Percentiles rank a stretch among this genome's conserved stretches.
Conservation (phyloP, 1,140 invertebrate genomes). For the Ericerus pela region DNA sequence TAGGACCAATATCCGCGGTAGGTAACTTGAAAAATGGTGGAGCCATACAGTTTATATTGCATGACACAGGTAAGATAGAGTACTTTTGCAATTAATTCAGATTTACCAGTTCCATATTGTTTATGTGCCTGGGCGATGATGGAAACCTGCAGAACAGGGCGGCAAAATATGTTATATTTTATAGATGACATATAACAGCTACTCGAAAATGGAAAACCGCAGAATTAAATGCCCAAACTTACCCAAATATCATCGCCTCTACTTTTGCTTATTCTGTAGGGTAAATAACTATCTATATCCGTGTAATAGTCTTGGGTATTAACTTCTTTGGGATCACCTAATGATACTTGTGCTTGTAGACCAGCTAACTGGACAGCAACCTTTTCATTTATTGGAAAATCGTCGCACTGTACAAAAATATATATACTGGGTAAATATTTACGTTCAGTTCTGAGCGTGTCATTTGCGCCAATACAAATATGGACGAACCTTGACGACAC, state of each 20-base stretch:
- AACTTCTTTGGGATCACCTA: conserved; percentile 67
- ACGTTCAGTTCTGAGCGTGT: neutral
- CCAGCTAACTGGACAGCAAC: conserved; percentile 85
- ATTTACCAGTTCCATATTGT: conserved; percentile 78
- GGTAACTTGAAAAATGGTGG: conserved; percentile 79
- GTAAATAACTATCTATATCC: conserved; percentile 63
- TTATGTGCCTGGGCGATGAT: conserved; percentile 73
- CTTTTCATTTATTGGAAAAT: conserved; percentile 87
- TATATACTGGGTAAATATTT: conserved; percentile 7
- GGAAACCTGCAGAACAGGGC: conserved; percentile 40
- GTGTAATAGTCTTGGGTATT: conserved; percentile 57
- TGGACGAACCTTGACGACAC: conserved; percentile 70
- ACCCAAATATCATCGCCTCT: conserved; percentile 64
- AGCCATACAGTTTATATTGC: conserved; percentile 92
- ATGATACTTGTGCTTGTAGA: conserved; percentile 79
- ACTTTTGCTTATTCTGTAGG: conserved; percentile 55
- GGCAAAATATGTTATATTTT: conserved; percentile 12
- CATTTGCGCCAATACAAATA: neutral
- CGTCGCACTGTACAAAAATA: conserved; percentile 55
- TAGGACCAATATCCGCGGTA: conserved; percentile 87
- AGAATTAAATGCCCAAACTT: conserved; percentile 23
- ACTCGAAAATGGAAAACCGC: neutral
- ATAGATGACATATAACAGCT: neutral
- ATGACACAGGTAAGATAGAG: conserved; percentile 90
- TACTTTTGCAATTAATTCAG: conserved; percentile 81